A percentile compares a stretch with the other conserved stretches of the same genome.
phyloP scores from a whole-genome alignment of 2,888 invertebrate species.

The Drosophila ustulata region DNA sequence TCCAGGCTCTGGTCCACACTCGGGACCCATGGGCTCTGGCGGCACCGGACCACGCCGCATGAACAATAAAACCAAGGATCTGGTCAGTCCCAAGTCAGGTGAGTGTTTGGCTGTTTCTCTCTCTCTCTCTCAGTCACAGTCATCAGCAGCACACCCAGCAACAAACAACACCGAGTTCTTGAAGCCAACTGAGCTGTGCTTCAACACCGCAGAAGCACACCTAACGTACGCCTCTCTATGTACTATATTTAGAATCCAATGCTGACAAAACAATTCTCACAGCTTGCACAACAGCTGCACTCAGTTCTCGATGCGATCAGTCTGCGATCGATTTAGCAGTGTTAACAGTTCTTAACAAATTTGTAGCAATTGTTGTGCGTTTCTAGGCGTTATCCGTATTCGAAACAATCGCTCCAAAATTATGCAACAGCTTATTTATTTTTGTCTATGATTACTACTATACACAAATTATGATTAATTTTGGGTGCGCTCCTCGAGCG shows the following conservation, averaged over 20 bases:
- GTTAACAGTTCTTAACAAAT: constrained; percentile 5
- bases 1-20: constrained; percentile 84
- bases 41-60: constrained; percentile 85
- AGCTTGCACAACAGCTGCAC: constrained; percentile 75
- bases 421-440: constrained; percentile 33
- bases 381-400: constrained; percentile 19
- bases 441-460: constrained; percentile 1
- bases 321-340: constrained; percentile 13
- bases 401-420: constrained; percentile 25
- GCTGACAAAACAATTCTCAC: constrained; percentile 38
- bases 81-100: constrained; percentile 85
- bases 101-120: constrained; percentile 55
- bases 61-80: constrained; percentile 85
- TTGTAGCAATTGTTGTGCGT: constrained; percentile 56
- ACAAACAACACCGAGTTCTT: constrained; percentile 1
- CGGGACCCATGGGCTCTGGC: constrained; percentile 85
- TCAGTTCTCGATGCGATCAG: constrained; percentile 27
- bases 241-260: constrained; percentile 18
- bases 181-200: constrained; percentile 54
- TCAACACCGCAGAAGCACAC: constrained; percentile 45
- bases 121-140: neutral
- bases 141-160: constrained; percentile 21
- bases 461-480: constrained; percentile 17
- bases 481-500: constrained; percentile 39
- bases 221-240: constrained; percentile 47